Base-by-base conservation (phyloP, 1,140 invertebrate species). In the Colletes gigas region DNA sequence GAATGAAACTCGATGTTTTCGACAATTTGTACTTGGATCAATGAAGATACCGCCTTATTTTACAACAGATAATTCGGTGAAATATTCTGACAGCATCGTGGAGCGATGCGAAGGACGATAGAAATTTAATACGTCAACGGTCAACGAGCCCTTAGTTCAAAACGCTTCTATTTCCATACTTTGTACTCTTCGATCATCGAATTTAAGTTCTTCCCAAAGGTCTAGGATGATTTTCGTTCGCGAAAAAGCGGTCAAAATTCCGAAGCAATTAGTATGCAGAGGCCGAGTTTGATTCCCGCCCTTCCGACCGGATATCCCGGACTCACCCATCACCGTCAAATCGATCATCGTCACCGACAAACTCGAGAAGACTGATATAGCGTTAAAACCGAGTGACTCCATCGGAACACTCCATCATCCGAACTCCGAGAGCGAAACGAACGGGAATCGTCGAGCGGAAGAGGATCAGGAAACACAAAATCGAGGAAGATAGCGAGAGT, bases 341-440 rank as follows among this genome's bases (percentile, higher is more conserved):
- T 50, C 77, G 77, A 78, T 78, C 77, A 78, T 78, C 50, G 77
- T 72, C 68, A 78, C 68, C 68, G 76, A 72, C 71, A 52, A 69
- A 78, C 59, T 21, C 77, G 50, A 78, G 69, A 78, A 78, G 77
- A 78, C 77, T 78, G 77, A 78, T 50, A 50, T 78, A 78, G 77
- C 77, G 69, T 54, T 55, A 54, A 69, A 30, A 30, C 62, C 69
- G 77, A 78, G 69, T 73, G 77, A 63, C 60, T 47, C 59, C 69
- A 55, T 62, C 65, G 41, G 62, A 66, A 30, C 60, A 57, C 57
- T 54, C 57, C 76, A 78, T 78, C 47, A 69, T 66, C 41, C 63
- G 44, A 62, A 41, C 19, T n/a, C 6, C 2, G 59, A 59, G 71
- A 30, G 44, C 12, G 19, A 52, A 47, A 17, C 44, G 14, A 55